Percentiles rank a stretch among this genome's conserved stretches.
Evolutionary conservation across 2,888 invertebrate species (phyloP).

Genomic region (Tinea pellionella): DNA sequence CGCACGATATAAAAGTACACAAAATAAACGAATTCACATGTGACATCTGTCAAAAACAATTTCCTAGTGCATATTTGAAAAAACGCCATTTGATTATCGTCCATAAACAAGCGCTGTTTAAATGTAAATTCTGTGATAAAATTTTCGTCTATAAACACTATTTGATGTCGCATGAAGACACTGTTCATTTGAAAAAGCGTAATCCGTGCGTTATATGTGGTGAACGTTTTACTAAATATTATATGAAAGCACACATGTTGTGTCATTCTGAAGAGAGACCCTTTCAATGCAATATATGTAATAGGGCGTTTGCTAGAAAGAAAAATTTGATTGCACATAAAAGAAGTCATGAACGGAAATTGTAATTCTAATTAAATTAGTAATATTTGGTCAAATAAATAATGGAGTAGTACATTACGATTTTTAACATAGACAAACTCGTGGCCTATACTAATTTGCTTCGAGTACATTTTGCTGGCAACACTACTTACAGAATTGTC

Average conservation of each 20-base stretch:
- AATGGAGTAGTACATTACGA: no score
- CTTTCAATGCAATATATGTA: slow-evolving; percentile 18
- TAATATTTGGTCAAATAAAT: no score
- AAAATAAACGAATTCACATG: not conserved
- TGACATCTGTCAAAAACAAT: not conserved
- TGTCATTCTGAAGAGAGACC: not conserved
- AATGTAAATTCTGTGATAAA: not conserved
- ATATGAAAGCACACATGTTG: not conserved
- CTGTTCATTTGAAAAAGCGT: slow-evolving; percentile 13
- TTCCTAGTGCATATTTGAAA: not conserved
- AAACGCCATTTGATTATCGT: not conserved
- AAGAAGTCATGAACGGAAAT: not conserved
- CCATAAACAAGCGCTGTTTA: not conserved
- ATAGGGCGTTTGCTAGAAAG: slow-evolving; percentile 18
- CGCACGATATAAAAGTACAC: not conserved
- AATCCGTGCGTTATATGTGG: slow-evolving; percentile 8
- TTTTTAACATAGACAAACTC: no score
- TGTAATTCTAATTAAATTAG: not conserved
- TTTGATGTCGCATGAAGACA: slow-evolving; percentile 13
- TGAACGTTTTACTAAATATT: not conserved
- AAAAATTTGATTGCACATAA: slow-evolving; percentile 7
- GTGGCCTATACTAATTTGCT: no score
- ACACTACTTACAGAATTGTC: no score
- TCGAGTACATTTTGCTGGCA: no score
- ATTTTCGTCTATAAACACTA: not conserved